Evolutionary conservation across 2,797 vertebrate species (phyloP).

Genomic region (Epinephelus awoara): DNA sequence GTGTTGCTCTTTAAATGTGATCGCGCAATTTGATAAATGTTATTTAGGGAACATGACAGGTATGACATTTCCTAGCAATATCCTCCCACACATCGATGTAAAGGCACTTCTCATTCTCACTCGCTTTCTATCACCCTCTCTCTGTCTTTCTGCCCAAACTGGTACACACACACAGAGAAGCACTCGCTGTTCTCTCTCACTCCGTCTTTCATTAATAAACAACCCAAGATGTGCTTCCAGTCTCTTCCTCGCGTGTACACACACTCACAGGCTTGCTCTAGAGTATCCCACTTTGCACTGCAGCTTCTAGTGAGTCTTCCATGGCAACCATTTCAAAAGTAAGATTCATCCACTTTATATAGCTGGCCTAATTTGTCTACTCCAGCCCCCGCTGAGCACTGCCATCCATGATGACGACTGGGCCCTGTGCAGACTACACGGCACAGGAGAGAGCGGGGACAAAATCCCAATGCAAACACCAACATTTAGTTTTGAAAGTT

Average conservation of each 20-base stretch:
- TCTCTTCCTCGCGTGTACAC: conserved; percentile 18
- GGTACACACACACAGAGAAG: conserved; percentile 15
- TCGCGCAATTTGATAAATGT: conserved; percentile 77
- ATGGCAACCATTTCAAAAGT: conserved; percentile 76
- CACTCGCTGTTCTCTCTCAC: conserved; percentile 45
- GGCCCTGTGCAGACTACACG: conserved; percentile 42
- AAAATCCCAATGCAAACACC: conserved; percentile 53
- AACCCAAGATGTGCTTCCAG: conserved; percentile 54
- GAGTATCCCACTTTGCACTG: conserved; percentile 58
- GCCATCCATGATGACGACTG: conserved; percentile 60
- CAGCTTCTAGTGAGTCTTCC: conserved; percentile 66
- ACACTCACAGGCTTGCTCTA: conserved; percentile 16
- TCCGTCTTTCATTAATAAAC: conserved; percentile 67
- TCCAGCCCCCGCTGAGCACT: conserved; percentile 64
- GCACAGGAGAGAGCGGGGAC: conserved; percentile 21
- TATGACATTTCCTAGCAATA: conserved; percentile 71
- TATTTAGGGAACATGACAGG: conserved; percentile 79
- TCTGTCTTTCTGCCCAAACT: conserved; percentile 28
- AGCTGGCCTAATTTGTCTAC: conserved; percentile 79
- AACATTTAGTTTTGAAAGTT: conserved; percentile 62
- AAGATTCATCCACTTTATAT: conserved; percentile 79
- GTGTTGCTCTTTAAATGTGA: conserved; percentile 75
- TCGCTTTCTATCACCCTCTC: conserved; percentile 14
- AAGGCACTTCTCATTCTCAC: conserved; percentile 41
- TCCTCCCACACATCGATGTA: conserved; percentile 48